Conservation (phyloP, 1,140 invertebrate genomes). For the Drosophila sechellia region DNA sequence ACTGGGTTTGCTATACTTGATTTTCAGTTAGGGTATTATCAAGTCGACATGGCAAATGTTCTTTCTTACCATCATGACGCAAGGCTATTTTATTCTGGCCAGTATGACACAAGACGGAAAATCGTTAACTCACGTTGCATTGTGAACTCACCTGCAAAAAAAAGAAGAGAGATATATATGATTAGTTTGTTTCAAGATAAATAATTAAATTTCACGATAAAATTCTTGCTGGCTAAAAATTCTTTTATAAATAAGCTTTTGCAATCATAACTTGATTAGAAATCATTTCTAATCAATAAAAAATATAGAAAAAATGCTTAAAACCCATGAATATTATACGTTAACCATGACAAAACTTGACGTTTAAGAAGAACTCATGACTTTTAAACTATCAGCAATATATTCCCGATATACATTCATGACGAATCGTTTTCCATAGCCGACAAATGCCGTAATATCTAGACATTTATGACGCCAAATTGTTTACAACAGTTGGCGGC, state of each 20-base stretch:
- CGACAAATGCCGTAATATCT: constrained; percentile 28
- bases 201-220: constrained; percentile 19
- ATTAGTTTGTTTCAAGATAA: constrained; percentile 29
- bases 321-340: no score
- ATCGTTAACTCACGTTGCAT: constrained; percentile 15
- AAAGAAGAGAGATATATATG: constrained; percentile 14
- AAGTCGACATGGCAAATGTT: neutral
- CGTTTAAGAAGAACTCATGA: neutral
- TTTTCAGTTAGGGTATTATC: neutral
- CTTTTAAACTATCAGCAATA: neutral
- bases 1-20: neutral
- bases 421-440: constrained; percentile 4
- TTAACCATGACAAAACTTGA: neutral
- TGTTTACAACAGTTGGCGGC: constrained; percentile 61
- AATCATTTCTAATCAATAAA: neutral
- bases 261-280: constrained; percentile 15
- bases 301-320: no score
- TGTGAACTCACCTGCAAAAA: constrained; percentile 65
- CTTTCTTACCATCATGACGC: constrained; percentile 52
- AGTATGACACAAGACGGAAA: constrained; percentile 21
- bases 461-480: constrained; percentile 47
- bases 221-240: constrained; percentile 5
- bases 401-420: neutral
- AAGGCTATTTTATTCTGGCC: constrained; percentile 2
- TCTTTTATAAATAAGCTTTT: constrained; percentile 22